Evolutionary conservation across 2,888 invertebrate genomes (phyloP), one percentile per base, ranked within the genome.

Genomic region (Eledone cirrhosa): DNA sequence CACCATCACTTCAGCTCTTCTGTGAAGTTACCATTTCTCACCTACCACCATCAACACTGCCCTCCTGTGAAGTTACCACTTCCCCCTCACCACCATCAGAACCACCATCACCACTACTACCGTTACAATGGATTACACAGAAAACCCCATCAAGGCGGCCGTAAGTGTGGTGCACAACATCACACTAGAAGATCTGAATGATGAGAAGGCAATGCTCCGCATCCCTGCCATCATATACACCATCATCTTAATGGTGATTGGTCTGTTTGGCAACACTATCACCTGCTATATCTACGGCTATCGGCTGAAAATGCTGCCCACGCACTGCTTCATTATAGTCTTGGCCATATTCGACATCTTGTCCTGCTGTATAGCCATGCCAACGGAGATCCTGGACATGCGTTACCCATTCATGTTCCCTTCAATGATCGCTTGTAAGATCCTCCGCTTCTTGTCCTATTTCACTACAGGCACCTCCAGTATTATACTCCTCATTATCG

Each of bases 381-480:
- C 87, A 0, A 84, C 84, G 31, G 86, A 87, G 59, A 85, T 87
- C 14, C 81, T 84, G 14, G 86, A 87, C 78, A 81, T 87, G 80
- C 72, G 85, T 27, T 84, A 80, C 69, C 84, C 82, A 16, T 86
- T 81, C 63, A 84, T 81, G 8, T 87, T 84, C 75, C 82, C 83
- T 27, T 84, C 82, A 22, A 84, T 74, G 13, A 65, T 76, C 1
- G 83, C 85, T 2, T 87, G 87, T 77, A 86, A 86, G 77, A 76
- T 84, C 0, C 80, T 85, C n/a, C 79, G 85, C 27, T 83, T 83
- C 22, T 67, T 85, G 24, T 81, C 83, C 13, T 80, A 84, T 72
- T 85, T 86, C 67, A 69, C 82, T 1, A 80, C 83, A 0, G 80
- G 85, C 14, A 80, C 84, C 14, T 86, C 86, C 0, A 82, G 82